Conservation (phyloP, 2,888 invertebrate genomes). For the Hemicrepidius hirtus region DNA sequence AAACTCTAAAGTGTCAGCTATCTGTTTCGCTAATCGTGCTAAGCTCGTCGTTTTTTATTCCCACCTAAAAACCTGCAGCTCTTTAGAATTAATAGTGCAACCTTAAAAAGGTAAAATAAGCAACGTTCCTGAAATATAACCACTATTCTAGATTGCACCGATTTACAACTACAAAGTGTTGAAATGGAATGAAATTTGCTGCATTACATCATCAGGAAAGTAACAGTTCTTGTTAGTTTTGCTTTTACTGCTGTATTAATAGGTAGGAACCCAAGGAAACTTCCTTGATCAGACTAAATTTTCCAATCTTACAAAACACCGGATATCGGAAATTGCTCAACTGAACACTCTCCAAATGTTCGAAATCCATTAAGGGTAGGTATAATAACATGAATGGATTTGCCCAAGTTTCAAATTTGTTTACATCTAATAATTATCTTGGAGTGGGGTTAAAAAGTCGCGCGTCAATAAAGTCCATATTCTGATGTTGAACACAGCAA, state of each 20-base stretch:
- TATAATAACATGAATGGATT: no score
- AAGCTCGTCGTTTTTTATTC: constrained; percentile 33
- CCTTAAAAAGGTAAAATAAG: constrained; percentile 19
- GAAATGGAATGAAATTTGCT: constrained; percentile 12
- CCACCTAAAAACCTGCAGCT: constrained; percentile 8
- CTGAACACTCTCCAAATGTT: background rate
- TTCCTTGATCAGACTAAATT: constrained; percentile 13
- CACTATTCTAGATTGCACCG: constrained; percentile 13
- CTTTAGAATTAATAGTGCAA: constrained; percentile 21
- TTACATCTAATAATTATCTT: no score
- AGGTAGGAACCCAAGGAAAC: background rate
- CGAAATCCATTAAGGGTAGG: background rate
- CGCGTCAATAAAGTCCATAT: no score
- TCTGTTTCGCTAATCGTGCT: constrained; percentile 41
- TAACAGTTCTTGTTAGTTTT: constrained; percentile 3
- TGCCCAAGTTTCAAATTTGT: no score
- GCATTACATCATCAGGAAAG: constrained; percentile 6
- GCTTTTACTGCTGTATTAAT: no score
- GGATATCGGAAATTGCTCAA: constrained; percentile 1
- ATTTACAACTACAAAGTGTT: constrained; percentile 2
- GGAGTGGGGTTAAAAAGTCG: no score
- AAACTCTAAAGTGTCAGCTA: constrained; percentile 44
- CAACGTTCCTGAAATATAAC: background rate
- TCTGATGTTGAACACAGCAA: no score
- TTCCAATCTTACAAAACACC: background rate